Base-by-base conservation (phyloP, 1,140 invertebrate genomes). In the Chionoecetes opilio region DNA sequence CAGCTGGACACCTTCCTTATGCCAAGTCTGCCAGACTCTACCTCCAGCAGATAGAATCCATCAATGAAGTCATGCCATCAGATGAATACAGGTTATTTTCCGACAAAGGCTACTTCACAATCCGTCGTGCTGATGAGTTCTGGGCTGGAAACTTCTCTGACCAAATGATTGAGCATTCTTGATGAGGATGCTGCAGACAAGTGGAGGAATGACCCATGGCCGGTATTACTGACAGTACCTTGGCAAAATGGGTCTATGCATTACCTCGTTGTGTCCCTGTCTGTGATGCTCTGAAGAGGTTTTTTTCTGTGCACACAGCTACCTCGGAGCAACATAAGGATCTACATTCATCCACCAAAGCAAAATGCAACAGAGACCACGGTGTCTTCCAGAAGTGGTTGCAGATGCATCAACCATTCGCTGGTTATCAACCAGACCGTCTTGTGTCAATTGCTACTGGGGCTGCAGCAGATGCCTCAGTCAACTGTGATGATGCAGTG, bases 281-380 rank as follows among this genome's bases (percentile, higher is more conserved):
- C 14, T 93, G 92, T 86, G 46, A 93, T 87, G n/a, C 92, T 21
- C 29, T 87, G 29, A 41, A 93, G 84, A 41, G 53, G 92, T 93
- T 87, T n/a, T 87, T 84, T 29, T 37, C 11, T 37, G 82, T 93
- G 17, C 37, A 86, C n/a, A 86, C 92, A 14, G 38, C 37, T 46
- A 46, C 84, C 35, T 86, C 92, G 21, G 38, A 86, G 85, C 82
- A 93, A 46, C 92, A 93, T 17, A 86, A 87, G 34, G 92, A 87
- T 46, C 35, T 53, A 2, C 63, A 14, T 9, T 82, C 91, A 82
- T 92, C 46, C 63, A 34, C 91, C 21, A 29, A 92, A 21, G 46
- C 63, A 32, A 82, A 17, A 87, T 2, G 86, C 17, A 86, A 93
- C 8, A 93, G n/a, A 26, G 32, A 41, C n/a, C n/a, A n/a, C n/a